phyloP scores from a whole-genome alignment of 2,797 vertebrate genomes.

The Peromyscus eremicus region DNA sequence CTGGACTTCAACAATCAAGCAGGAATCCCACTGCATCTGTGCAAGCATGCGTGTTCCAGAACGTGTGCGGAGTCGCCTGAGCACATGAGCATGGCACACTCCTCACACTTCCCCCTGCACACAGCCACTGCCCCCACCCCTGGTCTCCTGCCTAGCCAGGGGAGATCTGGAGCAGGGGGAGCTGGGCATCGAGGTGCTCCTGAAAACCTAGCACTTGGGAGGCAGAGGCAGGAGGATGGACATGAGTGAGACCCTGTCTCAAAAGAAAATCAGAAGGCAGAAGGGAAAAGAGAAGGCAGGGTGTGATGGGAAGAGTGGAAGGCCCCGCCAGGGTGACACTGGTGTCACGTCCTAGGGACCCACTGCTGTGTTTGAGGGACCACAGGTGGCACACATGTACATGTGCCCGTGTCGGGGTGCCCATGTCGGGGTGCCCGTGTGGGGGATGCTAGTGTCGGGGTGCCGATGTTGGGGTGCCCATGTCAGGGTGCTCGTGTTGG shows the following conservation, averaged over 20 bases:
- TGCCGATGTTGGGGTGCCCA: too few relatives aligned
- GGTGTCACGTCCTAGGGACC: too few relatives aligned
- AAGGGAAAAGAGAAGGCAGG: not conserved
- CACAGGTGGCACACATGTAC: not conserved
- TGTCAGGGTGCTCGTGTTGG: too few relatives aligned
- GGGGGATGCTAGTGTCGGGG: too few relatives aligned
- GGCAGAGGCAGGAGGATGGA: not conserved
- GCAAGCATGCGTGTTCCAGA: fast-evolving
- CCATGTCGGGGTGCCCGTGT: too few relatives aligned
- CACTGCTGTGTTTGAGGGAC: not conserved
- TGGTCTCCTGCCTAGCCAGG: not conserved
- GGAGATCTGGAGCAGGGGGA: not conserved
- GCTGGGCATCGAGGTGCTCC: not conserved
- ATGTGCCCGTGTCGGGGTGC: too few relatives aligned
- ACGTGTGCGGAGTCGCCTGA: not conserved
- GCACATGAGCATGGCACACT: not conserved
- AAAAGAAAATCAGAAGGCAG: not conserved
- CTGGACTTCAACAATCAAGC: not conserved
- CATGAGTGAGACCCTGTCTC: not conserved
- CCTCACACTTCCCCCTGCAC: not conserved
- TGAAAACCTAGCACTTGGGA: not conserved
- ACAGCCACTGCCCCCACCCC: fast-evolving
- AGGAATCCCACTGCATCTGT: not conserved
- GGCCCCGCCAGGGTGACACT: not conserved
- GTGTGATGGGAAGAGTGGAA: too few relatives aligned